Evolutionary conservation across 2,888 invertebrate genomes (phyloP).

Genomic region (Rhagium mordax): DNA sequence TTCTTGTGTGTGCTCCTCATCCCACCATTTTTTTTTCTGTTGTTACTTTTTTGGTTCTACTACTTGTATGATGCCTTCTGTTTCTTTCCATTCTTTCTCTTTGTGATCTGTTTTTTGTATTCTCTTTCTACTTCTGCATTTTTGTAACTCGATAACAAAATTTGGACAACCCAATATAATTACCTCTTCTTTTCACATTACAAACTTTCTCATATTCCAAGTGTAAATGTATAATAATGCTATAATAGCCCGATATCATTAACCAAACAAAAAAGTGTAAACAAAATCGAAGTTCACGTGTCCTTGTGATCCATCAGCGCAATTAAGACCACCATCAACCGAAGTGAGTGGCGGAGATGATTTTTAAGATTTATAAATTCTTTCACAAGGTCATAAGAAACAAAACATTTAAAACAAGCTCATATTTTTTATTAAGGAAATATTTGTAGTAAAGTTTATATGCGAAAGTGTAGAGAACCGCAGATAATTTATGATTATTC

Average conservation of each 20-base stretch:
- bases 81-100: no score
- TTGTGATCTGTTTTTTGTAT: no score
- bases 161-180: no score
- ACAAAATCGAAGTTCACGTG: not conserved
- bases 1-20: no score
- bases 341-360: not conserved
- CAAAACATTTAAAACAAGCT: not conserved
- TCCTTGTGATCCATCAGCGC: not conserved
- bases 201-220: not conserved
- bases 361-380: not conserved
- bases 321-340: not conserved
- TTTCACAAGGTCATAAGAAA: not conserved
- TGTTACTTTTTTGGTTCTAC: no score
- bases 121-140: no score
- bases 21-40: no score
- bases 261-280: not conserved
- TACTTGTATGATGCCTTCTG: no score
- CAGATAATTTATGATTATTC: not conserved
- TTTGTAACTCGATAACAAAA: no score
- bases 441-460: not conserved
- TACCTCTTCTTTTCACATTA: not conserved
- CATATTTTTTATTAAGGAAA: not conserved
- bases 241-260: not conserved
- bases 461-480: not conserved
- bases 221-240: not conserved